These are phyloP conservation scores for Sminthurides bifidus DNA, from an alignment of 1,140 invertebrate species.

Conservation along the genomic window DNA sequence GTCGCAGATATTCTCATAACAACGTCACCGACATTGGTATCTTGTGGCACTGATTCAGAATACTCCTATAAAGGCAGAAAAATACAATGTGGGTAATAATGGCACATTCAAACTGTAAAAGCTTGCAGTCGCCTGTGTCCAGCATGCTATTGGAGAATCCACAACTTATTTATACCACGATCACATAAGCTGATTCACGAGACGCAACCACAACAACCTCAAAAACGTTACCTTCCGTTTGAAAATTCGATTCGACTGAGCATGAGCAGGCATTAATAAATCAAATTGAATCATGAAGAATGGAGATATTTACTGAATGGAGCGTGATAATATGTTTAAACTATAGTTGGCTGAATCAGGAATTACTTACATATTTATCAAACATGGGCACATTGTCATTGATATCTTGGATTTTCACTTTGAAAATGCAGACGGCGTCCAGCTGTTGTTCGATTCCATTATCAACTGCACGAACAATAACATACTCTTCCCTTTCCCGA, in stretches of 20 bases:
- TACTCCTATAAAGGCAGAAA: slow-evolving; percentile 46
- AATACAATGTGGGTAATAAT: not conserved
- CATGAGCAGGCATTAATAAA: slow-evolving; percentile 10
- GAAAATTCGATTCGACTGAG: slow-evolving; percentile 13
- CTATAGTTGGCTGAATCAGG: too few relatives aligned
- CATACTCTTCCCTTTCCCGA: slow-evolving; percentile 67
- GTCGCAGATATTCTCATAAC: slow-evolving; percentile 79
- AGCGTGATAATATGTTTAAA: slow-evolving; percentile 3
- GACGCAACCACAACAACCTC: slow-evolving; percentile 1
- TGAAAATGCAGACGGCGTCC: slow-evolving; percentile 76
- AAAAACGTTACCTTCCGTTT: slow-evolving; percentile 17
- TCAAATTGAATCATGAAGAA: slow-evolving; percentile 1
- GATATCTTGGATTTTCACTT: slow-evolving; percentile 49
- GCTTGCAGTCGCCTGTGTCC: too few relatives aligned
- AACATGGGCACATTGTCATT: slow-evolving; percentile 79
- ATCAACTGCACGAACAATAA: slow-evolving; percentile 69
- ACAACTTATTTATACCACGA: slow-evolving; percentile 4
- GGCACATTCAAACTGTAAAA: not conserved
- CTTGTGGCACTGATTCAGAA: slow-evolving; percentile 59
- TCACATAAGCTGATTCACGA: not conserved
- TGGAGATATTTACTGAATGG: not conserved
- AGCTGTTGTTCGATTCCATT: slow-evolving; percentile 67
- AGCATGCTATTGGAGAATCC: too few relatives aligned
- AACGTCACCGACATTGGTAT: slow-evolving; percentile 51
- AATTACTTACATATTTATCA: slow-evolving; percentile 57